A percentile compares a stretch with the other conserved stretches of the same genome.
phyloP scores from a whole-genome alignment of 2,888 invertebrate genomes.

The Molorchus minor region DNA sequence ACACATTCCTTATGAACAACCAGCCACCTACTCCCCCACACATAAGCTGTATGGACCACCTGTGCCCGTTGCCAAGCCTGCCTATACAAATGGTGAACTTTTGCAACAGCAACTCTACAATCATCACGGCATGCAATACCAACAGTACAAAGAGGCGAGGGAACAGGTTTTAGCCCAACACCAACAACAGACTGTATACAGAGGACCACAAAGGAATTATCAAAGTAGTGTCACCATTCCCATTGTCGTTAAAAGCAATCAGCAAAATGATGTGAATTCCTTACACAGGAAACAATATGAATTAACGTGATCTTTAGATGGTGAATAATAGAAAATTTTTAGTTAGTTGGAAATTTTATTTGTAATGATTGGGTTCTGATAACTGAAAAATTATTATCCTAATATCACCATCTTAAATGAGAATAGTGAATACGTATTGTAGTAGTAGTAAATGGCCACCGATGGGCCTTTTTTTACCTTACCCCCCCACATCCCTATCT shows the following conservation, averaged over 20 bases:
- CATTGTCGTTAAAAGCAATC: constrained; percentile 52
- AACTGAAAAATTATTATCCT: no score
- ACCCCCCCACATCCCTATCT: no score
- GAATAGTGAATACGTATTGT: no score
- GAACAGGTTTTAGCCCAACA: constrained; percentile 56
- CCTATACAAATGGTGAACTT: constrained; percentile 56
- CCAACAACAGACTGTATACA: constrained; percentile 46
- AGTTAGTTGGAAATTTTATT: constrained; percentile 5
- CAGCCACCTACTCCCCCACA: constrained; percentile 38
- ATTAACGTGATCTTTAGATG: constrained; percentile 51
- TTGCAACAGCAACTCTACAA: constrained; percentile 57
- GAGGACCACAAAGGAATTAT: constrained; percentile 48
- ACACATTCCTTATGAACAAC: constrained; percentile 53
- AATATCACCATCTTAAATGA: no score
- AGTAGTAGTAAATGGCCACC: no score
- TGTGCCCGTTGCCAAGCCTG: constrained; percentile 28
- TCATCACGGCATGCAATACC: constrained; percentile 53
- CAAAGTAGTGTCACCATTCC: constrained; percentile 58
- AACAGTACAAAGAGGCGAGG: constrained; percentile 56
- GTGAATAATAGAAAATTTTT: constrained; percentile 19
- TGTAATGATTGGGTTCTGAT: not conserved
- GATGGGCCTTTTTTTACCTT: no score
- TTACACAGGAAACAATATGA: constrained; percentile 52
- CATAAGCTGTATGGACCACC: constrained; percentile 51
- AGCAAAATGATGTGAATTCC: constrained; percentile 47